These are phyloP conservation scores for Dermolepida albohirtum DNA, from an alignment of 2,888 invertebrate species.

Conservation along the genomic window DNA sequence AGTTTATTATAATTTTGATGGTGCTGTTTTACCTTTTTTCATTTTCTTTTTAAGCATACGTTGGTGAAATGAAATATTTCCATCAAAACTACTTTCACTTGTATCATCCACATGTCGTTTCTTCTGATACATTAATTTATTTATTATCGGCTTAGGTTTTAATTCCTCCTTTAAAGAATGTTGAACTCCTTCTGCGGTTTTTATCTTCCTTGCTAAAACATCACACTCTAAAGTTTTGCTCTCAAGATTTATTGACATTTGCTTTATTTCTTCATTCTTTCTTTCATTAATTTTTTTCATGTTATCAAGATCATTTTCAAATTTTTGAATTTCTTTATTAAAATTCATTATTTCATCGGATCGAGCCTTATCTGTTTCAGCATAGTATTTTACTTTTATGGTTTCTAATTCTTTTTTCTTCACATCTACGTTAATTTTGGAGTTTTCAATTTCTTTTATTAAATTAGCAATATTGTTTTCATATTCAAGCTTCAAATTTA, in stretches of 20 bases:
- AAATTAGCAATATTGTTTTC: background rate
- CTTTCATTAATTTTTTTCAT: conserved; percentile 1
- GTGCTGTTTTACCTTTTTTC: background rate
- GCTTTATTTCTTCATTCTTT: background rate
- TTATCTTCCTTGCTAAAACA: conserved; percentile 32
- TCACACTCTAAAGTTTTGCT: conserved; percentile 28
- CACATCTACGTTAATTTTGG: background rate
- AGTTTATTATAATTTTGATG: background rate
- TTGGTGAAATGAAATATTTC: conserved; percentile 7
- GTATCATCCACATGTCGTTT: conserved; percentile 29
- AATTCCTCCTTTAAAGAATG: conserved; percentile 16
- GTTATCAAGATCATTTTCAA: conserved; percentile 5
- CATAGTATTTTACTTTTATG: background rate
- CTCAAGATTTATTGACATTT: conserved; percentile 1
- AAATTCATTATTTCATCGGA: conserved; percentile 5
- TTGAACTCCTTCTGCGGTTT: conserved; percentile 10
- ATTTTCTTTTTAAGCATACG: conserved; percentile 21
- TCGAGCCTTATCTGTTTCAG: background rate
- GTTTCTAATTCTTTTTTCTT: conserved; percentile 1
- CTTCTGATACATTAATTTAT: background rate
- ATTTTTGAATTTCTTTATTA: background rate
- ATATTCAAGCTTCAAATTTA: background rate
- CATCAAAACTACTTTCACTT: conserved; percentile 38
- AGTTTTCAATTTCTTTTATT: conserved; percentile 5
- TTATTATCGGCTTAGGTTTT: conserved; percentile 2